Base-by-base conservation (phyloP, 2,888 invertebrate species). In the Agonum fuliginosum region DNA sequence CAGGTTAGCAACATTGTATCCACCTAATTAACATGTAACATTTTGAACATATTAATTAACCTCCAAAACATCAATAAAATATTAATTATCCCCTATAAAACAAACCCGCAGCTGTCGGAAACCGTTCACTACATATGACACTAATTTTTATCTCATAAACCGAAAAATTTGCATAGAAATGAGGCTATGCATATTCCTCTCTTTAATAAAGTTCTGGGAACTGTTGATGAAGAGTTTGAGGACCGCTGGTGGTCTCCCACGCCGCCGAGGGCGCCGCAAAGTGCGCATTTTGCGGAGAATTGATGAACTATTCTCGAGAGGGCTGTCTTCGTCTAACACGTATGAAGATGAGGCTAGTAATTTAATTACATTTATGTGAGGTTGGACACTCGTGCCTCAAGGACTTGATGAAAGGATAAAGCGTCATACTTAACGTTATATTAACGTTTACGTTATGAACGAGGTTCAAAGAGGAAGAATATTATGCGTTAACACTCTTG, bases 381-480 rank as follows among this genome's bases (percentile, higher is more conserved):
- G n/a, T 54, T 62, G 58, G 58, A 62, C 58, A 62, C 58, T 46
- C 24, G 27, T 12, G 58, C 58, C 58, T 62, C 30, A n/a, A 62
- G 58, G 19, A 17, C 17, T 27, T 17, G 58, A 62, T 62, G 58
- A 62, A 62, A 62, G 58, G 17, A 62, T 12, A 54, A 37, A 37
- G 37, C 37, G 54, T 54, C 24, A 22, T 30, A 62, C 30, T 62
- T 62, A 62, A 62, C 58, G 58, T 30, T 62, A 17, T 20, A 62
- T 62, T 62, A 62, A 34, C 51, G 46, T 4, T n/a, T 10, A 37
- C n/a, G 37, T 37, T 6, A 37, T 3, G 37, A 37, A 10, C 8
- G 0, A 12, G n/a, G 8, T 37, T 37, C 37, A n/a, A 37, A 12
- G 37, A 37, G 12, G 37, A 37, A 1, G 8, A 8, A 37, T 6